Base-by-base conservation (phyloP, 2,113 vertebrate species). In the Mustela lutreola region DNA sequence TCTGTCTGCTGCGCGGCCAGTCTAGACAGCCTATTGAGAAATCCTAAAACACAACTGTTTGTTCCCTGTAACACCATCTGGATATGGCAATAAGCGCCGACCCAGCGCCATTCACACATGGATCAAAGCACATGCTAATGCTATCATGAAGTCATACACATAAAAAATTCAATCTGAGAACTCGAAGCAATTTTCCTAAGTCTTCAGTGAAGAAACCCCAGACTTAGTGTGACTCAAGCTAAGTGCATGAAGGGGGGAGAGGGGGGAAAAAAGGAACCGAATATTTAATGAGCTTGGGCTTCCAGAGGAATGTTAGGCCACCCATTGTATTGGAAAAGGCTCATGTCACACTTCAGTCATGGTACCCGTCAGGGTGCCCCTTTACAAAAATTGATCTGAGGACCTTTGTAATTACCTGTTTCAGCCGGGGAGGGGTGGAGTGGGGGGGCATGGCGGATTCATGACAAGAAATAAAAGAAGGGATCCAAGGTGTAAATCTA, bases 21-120 rank as follows among this genome's bases (percentile, higher is more conserved):
- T 99, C 99, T 99, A 99, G 99, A 99, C 99, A 99, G 99, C 99
- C 99, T 99, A 99, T 99, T 99, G 99, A 99, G 99, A 99, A 99
- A 99, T 99, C 99, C 99, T 99, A 99, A 99, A 99, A 99, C 99
- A 99, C 99, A 99, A 98, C 99, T 99, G 99, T 99, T 99, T 99
- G 99, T 99, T 99, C 99, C 99, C 99, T 98, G 98, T 99, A 99
- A 99, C 99, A 99, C 99, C 99, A 99, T 99, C 99, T 99, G 99
- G 99, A 99, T 99, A 99, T 99, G 99, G 99, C 99, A 99, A 99
- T 99, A 99, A 99, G 99, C 99, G 99, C 99, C 99, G 99, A 99
- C 99, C 99, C 99, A 99, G 98, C 98, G 98, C 99, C 99, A 99
- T 99, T 99, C 99, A 99, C 99, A 99, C 99, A 99, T 98, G 99